phyloP scores from a whole-genome alignment of 1,140 invertebrate species.

The Drosophila serrata region DNA sequence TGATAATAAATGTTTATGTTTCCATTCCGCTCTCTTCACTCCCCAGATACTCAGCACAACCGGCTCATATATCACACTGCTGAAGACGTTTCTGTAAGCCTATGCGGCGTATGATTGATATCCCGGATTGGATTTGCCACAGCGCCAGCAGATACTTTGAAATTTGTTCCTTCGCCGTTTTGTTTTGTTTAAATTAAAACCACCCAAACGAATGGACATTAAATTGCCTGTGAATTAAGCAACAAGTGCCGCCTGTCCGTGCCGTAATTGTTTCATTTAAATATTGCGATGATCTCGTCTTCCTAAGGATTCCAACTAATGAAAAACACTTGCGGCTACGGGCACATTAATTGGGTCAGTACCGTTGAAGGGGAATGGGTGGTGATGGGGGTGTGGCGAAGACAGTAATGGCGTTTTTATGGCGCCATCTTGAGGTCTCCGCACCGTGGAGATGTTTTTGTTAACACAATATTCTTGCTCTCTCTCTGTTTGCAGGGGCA shows the following conservation, averaged over 20 bases:
- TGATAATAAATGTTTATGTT: constrained; percentile 64
- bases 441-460: constrained; percentile 27
- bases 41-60: constrained; percentile 79
- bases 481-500: constrained; percentile 10
- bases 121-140: constrained; percentile 39
- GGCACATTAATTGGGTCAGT: constrained; percentile 69
- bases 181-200: constrained; percentile 61
- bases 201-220: constrained; percentile 37
- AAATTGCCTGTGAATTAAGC: constrained; percentile 42
- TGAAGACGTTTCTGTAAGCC: constrained; percentile 81
- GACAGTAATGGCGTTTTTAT: constrained; percentile 61
- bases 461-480: constrained; percentile 40
- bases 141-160: neutral
- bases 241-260: constrained; percentile 40
- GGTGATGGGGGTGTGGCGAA: constrained; percentile 2
- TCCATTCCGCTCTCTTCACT: neutral
- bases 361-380: neutral
- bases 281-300: constrained; percentile 42
- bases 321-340: constrained; percentile 73
- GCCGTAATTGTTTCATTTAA: constrained; percentile 62
- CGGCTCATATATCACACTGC: constrained; percentile 80
- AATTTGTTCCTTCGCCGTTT: constrained; percentile 13
- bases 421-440: constrained; percentile 52
- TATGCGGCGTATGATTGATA: constrained; percentile 74
- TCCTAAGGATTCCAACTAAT: constrained; percentile 58